phyloP scores from a whole-genome alignment of 2,888 invertebrate species.

The Diadromus collaris region DNA sequence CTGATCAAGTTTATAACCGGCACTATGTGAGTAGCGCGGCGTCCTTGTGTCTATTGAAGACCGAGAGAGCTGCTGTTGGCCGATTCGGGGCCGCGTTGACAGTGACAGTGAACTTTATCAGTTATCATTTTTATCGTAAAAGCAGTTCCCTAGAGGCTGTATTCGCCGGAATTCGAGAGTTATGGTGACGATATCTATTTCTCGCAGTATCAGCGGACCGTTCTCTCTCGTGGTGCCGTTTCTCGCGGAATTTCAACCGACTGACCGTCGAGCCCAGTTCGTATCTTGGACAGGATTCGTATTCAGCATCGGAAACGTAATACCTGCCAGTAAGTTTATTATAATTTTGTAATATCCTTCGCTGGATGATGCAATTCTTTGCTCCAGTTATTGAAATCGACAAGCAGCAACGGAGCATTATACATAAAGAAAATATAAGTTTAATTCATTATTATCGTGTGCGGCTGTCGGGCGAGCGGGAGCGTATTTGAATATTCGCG shows the following conservation, averaged over 20 bases:
- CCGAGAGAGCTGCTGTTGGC: neutral
- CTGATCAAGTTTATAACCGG: constrained; percentile 88
- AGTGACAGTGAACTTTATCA: constrained; percentile 33
- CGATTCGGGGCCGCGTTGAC: constrained; percentile 18
- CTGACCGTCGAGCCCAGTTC: constrained; percentile 84
- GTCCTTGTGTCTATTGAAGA: neutral
- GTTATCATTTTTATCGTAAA: neutral
- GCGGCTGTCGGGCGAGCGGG: constrained; percentile 6
- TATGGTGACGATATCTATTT: constrained; percentile 77
- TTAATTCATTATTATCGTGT: constrained; percentile 37
- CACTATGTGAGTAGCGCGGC: constrained; percentile 86
- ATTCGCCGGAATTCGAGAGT: neutral
- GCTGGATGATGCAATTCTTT: constrained; percentile 10
- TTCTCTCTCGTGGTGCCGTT: constrained; percentile 88
- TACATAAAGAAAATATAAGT: constrained; percentile 14
- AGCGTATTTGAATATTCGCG: constrained; percentile 42
- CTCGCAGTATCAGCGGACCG: constrained; percentile 85
- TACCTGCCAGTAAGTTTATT: constrained; percentile 81
- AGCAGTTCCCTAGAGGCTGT: neutral
- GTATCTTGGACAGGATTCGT: constrained; percentile 86
- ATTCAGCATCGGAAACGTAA: constrained; percentile 84
- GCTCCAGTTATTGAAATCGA: constrained; percentile 23
- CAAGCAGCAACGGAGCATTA: neutral
- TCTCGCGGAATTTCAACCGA: constrained; percentile 87
- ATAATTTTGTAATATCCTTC: neutral